These are phyloP conservation scores for Archivesica marissinica DNA, from an alignment of 1,140 invertebrate species.

Conservation along the genomic window DNA sequence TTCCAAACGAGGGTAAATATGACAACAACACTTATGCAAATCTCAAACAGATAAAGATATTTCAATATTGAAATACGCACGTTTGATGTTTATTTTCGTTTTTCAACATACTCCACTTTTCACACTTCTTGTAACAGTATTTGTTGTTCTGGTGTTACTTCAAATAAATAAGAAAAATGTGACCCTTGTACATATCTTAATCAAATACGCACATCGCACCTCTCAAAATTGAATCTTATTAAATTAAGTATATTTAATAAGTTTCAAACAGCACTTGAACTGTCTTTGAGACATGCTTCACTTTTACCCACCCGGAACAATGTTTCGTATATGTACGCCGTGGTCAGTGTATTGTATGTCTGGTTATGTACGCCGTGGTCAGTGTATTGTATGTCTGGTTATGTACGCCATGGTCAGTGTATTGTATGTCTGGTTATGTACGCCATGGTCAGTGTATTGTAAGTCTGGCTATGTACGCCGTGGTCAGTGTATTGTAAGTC, in stretches of 20 bases:
- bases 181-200: conserved; percentile 43
- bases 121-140: conserved; percentile 49
- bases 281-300: conserved; percentile 9
- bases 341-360: too few species aligned
- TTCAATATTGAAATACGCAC: conserved; percentile 47
- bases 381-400: too few species aligned
- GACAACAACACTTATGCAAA: conserved; percentile 37
- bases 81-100: conserved; percentile 52
- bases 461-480: too few species aligned
- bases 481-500: too few species aligned
- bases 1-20: conserved; percentile 34
- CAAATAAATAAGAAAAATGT: conserved; percentile 60
- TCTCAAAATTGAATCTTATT: conserved; percentile 28
- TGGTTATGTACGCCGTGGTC: too few species aligned
- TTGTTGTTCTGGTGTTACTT: conserved; percentile 47
- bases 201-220: conserved; percentile 58
- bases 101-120: conserved; percentile 42
- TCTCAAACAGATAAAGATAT: conserved; percentile 34
- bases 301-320: too few species aligned
- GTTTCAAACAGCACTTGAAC: neutral
- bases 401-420: too few species aligned
- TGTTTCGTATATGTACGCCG: too few species aligned
- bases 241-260: conserved; percentile 53
- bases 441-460: too few species aligned
- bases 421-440: too few species aligned